phyloP scores from a whole-genome alignment of 2,113 vertebrate genomes.

The Mionectes macconnelli region DNA sequence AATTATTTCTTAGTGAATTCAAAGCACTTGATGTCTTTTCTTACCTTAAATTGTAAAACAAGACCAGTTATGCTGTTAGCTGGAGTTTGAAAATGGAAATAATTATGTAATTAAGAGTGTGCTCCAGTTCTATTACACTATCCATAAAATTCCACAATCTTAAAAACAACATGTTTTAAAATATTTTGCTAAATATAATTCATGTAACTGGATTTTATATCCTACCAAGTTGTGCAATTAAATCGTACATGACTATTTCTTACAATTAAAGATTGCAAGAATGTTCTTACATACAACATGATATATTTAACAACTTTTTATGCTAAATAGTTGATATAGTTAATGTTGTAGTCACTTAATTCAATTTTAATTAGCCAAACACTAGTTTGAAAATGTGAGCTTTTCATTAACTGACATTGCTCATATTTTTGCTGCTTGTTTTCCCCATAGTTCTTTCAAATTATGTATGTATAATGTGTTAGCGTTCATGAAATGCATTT shows the following conservation, averaged over 20 bases:
- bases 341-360: slow-evolving; percentile 76
- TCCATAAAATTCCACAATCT: slow-evolving; percentile 71
- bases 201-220: slow-evolving; percentile 75
- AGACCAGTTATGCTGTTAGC: slow-evolving; percentile 59
- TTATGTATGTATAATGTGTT: slow-evolving; percentile 38
- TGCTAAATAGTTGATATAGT: slow-evolving; percentile 76
- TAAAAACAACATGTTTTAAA: slow-evolving; percentile 76
- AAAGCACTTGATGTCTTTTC: neutral
- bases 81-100: slow-evolving; percentile 77
- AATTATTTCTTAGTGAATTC: neutral
- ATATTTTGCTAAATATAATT: slow-evolving; percentile 79
- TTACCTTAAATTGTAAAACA: slow-evolving; percentile 59
- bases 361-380: slow-evolving; percentile 77
- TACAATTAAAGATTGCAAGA: slow-evolving; percentile 76
- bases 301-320: slow-evolving; percentile 78
- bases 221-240: slow-evolving; percentile 75
- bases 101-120: slow-evolving; percentile 78
- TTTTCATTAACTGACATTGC: slow-evolving; percentile 67
- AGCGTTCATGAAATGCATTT: neutral
- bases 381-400: slow-evolving; percentile 72
- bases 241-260: slow-evolving; percentile 72
- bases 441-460: slow-evolving; percentile 58
- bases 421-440: slow-evolving; percentile 60
- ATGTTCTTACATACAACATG: slow-evolving; percentile 66
- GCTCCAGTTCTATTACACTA: slow-evolving; percentile 70